Base-by-base conservation (phyloP, 2,113 vertebrate species). In the Ciconia maguari region DNA sequence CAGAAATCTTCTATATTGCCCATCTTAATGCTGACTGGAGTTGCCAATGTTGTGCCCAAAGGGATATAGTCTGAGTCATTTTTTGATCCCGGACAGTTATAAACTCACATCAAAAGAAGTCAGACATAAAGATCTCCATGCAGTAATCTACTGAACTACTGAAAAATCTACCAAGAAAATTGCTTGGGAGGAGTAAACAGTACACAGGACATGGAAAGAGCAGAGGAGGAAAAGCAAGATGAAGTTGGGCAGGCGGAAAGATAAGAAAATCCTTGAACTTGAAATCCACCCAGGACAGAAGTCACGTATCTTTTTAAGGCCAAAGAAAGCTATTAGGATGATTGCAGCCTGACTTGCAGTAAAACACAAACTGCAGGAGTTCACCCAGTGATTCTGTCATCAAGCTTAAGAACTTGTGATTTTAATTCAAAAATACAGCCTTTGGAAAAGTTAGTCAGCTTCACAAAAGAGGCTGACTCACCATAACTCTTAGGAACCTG, bases 391-490 rank as follows among this genome's bases (percentile, higher is more conserved):
- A 62, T 62, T 62, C 77, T 82, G 12, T 38, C 62, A 66, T 83
- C 68, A 75, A 34, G 49, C 21, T 69, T 64, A 76, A 76, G 61
- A 93, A 77, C 44, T 83, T 16, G 9, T 77, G 77, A 66, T 91
- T 94, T 94, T 62, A 86, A 88, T 80, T 91, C 70, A 15, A 75
- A 94, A 95, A 44, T 21, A n/a, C 70, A 91, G 58, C 78, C 81
- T 80, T 75, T 52, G 78, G 89, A 61, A 58, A 93, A 93, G 66
- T 87, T 79, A n/a, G 44, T 8, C 57, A 92, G 81, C 90, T 84
- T 57, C 51, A 80, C 62, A 83, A 83, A 58, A 76, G 93, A 69
- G 75, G 42, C 84, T 97, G 95, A 97, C 84, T 97, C 91, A 97
- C 84, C 16, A 29, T 7, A 87, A 62, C 87, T 89, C 81, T 95